Conservation (phyloP, 2,888 invertebrate species). For the Platycheirus rosarum region DNA sequence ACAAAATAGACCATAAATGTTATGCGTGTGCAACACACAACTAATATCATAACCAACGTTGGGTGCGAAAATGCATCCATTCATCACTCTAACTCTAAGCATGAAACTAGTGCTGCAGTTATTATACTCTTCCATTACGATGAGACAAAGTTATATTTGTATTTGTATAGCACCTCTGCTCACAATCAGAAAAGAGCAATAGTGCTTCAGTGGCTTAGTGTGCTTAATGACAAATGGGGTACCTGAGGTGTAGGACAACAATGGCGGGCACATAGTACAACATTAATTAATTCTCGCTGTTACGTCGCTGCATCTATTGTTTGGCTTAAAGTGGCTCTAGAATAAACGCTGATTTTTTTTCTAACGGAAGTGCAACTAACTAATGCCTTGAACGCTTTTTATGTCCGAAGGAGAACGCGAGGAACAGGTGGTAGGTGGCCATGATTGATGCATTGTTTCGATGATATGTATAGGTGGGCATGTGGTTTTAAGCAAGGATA, state of each 20-base stretch:
- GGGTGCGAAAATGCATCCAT: too few relatives aligned
- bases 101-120: too few relatives aligned
- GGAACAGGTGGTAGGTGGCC: neutral
- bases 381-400: conserved; percentile 50
- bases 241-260: conserved; percentile 29
- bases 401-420: neutral
- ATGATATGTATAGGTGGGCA: conserved; percentile 53
- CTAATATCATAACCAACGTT: too few relatives aligned
- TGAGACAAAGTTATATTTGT: too few relatives aligned
- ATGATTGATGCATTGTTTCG: conserved; percentile 19
- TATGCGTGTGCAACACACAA: too few relatives aligned
- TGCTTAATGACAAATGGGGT: conserved; percentile 17
- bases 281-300: conserved; percentile 64
- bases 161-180: too few relatives aligned
- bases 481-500: conserved; percentile 35
- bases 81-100: too few relatives aligned
- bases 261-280: conserved; percentile 52
- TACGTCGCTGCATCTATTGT: conserved; percentile 53
- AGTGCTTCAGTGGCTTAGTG: neutral
- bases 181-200: too few relatives aligned
- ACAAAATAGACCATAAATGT: too few relatives aligned
- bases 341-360: conserved; percentile 59
- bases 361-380: neutral
- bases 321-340: conserved; percentile 53
- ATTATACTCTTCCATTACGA: too few relatives aligned